These are phyloP conservation scores for Tupaia tana DNA, from an alignment of 2,113 vertebrate genomes.

Conservation along the genomic window DNA sequence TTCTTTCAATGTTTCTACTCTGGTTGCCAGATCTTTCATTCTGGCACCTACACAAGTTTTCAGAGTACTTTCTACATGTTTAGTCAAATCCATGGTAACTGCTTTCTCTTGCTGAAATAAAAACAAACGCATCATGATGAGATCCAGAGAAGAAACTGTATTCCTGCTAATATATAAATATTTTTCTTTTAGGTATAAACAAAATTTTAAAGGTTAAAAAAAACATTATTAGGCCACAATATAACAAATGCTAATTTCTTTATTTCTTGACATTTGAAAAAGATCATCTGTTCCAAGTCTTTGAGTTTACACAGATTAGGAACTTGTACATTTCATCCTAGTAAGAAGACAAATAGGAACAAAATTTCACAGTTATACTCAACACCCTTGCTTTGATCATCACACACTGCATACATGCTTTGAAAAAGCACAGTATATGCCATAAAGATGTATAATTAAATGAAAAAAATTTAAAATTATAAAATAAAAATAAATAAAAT, in stretches of 20 bases:
- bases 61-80: constrained; percentile 80
- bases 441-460: too few species aligned
- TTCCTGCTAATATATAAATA: constrained; percentile 40
- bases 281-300: neutral
- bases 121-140: constrained; percentile 33
- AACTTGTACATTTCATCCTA: neutral
- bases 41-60: constrained; percentile 74
- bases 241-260: neutral
- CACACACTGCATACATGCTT: too few species aligned
- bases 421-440: too few species aligned
- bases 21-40: constrained; percentile 81
- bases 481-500: too few species aligned
- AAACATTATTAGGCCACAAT: neutral
- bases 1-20: constrained; percentile 83
- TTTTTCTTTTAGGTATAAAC: constrained; percentile 37
- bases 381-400: too few species aligned
- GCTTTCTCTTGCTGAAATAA: constrained; percentile 86
- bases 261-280: neutral
- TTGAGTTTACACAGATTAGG: neutral
- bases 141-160: neutral
- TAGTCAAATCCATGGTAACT: constrained; percentile 75
- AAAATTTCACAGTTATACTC: neutral
- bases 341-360: neutral
- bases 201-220: constrained; percentile 47
- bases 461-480: too few species aligned